Base-by-base conservation (phyloP, 1,140 invertebrate genomes). In the Phortica variegata region DNA sequence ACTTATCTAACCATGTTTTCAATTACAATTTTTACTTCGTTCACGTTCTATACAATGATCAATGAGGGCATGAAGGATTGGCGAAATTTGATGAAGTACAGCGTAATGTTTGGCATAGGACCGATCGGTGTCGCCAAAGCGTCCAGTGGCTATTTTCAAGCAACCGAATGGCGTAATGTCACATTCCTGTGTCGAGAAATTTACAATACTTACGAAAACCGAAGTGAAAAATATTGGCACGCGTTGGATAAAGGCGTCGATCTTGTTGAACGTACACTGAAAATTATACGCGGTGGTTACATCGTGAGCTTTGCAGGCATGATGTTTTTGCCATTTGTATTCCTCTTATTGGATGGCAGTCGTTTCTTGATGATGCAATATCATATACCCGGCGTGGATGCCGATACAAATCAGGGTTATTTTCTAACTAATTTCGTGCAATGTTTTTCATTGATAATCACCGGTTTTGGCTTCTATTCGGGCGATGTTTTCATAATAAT, bases 401-500 rank as follows among this genome's bases (percentile, higher is more conserved):
- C 60, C 2, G 52, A 69, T 3, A 47, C 37, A 0, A 60, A 52
- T n/a, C 2, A 40, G 1, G 48, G 49, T 7, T 69, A 53, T 7
- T 3, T 12, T 0, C 15, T 60, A 2, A 68, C 60, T 3, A 65
- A 52, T 21, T 1, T 63, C 3, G 15, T 55, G 1, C 65, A 68
- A 6, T 2, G 54, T 42, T 6, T 63, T 0, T 31, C 54, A 0
- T 51, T 60, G 15, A 10, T 39, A 0, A 40, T 68, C 7, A 36
- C 26, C 18, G 65, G 47, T 0, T 31, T 60, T 8, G 65, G 65
- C 0, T 60, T 63, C 12, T 68, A 58, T 43, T 45, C 37, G 1
- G 60, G 51, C 0, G 63, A 68, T 31, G 38, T 68, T 32, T 59
- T 37, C 52, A 47, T 66, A 12, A 7, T 55, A 12, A 34, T 50